These are phyloP conservation scores for Liopterus haemorrhoidalis DNA, from an alignment of 2,888 invertebrate genomes.

Conservation along the genomic window DNA sequence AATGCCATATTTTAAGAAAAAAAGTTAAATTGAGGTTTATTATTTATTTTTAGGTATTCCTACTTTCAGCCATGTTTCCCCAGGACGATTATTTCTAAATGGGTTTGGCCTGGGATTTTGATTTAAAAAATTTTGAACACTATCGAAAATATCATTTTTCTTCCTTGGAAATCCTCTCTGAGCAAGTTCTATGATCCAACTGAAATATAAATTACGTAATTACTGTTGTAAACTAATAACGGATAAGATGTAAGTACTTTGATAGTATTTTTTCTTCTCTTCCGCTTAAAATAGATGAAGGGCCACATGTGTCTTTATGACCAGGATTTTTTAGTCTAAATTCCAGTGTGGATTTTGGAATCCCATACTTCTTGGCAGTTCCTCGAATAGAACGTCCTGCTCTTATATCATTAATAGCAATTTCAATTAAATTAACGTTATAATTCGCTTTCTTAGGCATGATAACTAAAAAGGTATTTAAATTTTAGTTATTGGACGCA, in stretches of 20 bases:
- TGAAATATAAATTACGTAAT: neutral
- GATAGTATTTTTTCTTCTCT: neutral
- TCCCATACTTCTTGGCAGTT: conserved; percentile 2
- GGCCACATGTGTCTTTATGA: conserved; percentile 4
- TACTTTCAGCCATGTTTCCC: conserved; percentile 27
- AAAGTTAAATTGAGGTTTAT: neutral
- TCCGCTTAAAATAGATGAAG: neutral
- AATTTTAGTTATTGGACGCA: conserved; percentile 9
- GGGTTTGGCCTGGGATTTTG: conserved; percentile 24
- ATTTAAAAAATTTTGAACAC: neutral
- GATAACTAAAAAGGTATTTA: neutral
- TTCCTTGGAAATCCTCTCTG: conserved; percentile 1
- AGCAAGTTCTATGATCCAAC: neutral
- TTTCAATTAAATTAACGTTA: conserved; percentile 5
- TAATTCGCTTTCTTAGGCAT: conserved; percentile 2
- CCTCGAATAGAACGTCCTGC: too few species aligned
- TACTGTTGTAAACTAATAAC: neutral
- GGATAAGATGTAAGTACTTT: too few species aligned
- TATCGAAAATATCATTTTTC: neutral
- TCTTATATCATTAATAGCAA: conserved; percentile 3
- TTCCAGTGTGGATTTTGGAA: conserved; percentile 5
- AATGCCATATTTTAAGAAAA: conserved; percentile 25
- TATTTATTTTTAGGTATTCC: conserved; percentile 10
- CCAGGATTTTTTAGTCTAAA: conserved; percentile 6
- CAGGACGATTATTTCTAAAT: conserved; percentile 26